Evolutionary conservation across 2,797 vertebrate genomes (phyloP), one percentile per base, ranked within the genome.

Genomic region (Sebastes vulpes): DNA sequence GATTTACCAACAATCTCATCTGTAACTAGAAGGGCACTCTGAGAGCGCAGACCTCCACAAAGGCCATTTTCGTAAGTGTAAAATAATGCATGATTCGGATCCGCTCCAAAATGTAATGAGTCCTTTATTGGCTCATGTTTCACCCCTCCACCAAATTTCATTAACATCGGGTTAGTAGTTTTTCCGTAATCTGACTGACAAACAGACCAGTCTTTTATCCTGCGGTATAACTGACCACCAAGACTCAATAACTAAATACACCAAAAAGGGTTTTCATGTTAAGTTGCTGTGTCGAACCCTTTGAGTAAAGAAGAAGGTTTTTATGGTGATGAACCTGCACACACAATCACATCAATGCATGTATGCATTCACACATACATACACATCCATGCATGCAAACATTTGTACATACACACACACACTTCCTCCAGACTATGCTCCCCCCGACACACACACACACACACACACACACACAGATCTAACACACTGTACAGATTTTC

Each of bases 401-500:
- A 35, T 35, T 35, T 35, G 32, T 35, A 6, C 35, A 28, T 1
- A 53, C 50, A 65, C 64, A 65, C 21, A 57, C 42, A 76, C 29
- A 31, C 58, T 21, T n/a, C 5, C 8, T 57, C 23, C 46, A 65
- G 31, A 58, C 75, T 58, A 26, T 11, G 7, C 46, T 31, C 20
- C n/a, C 42, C 16, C 57, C 12, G 1, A 31, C 28, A 29, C 28
- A 29, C 28, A 11, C 48, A 69, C 59, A 23, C 23, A 23, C 23
- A 23, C 23, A 57, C 35, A 68, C 57, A 63, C 48, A 29, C 31
- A 64, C 29, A 56, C 48, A 35, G 54, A 32, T 64, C 38, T 26
- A 66, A 72, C 53, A 79, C 75, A 69, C 50, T 53, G 29, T 23
- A 65, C 48, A 65, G 20, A 82, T 82, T 79, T 80, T 82, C 76